Conservation (phyloP, 23 tunicate species). For the Ciona savignyi region DNA sequence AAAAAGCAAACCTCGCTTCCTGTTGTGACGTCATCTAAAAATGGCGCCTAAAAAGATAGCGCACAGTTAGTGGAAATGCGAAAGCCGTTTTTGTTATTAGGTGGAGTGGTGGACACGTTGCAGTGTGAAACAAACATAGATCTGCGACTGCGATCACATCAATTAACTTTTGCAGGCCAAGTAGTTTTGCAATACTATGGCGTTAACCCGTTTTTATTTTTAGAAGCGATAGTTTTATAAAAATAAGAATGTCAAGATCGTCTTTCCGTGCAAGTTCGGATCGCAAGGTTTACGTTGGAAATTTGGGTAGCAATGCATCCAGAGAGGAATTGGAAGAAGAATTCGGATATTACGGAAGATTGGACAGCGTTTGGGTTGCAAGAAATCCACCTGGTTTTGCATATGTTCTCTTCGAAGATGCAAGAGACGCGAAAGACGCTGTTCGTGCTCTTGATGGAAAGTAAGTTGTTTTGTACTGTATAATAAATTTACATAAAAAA, state of each 20-base stretch:
- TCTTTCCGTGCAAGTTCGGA: conserved; percentile 37
- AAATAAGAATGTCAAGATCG: conserved; percentile 7
- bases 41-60: too few species aligned
- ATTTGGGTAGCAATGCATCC: conserved; percentile 54
- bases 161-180: too few species aligned
- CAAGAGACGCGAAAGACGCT: conserved; percentile 77
- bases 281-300: conserved; percentile 88
- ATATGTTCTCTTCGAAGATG: conserved; percentile 74
- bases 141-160: too few species aligned
- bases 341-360: conserved; percentile 64
- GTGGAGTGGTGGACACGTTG: too few species aligned
- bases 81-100: too few species aligned
- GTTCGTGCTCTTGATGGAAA: conserved; percentile 69
- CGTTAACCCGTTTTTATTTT: too few species aligned
- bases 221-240: too few species aligned
- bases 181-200: too few species aligned
- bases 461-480: conserved; percentile 12
- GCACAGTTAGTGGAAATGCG: too few species aligned
- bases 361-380: conserved; percentile 84
- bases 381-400: conserved; percentile 92
- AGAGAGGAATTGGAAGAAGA: conserved; percentile 58
- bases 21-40: not conserved
- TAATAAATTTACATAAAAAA: too few species aligned
- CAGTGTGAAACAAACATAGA: too few species aligned
- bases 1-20: not conserved